Base-by-base conservation (phyloP, 2,888 invertebrate genomes). In the Dyspetes luteomarginatus region DNA sequence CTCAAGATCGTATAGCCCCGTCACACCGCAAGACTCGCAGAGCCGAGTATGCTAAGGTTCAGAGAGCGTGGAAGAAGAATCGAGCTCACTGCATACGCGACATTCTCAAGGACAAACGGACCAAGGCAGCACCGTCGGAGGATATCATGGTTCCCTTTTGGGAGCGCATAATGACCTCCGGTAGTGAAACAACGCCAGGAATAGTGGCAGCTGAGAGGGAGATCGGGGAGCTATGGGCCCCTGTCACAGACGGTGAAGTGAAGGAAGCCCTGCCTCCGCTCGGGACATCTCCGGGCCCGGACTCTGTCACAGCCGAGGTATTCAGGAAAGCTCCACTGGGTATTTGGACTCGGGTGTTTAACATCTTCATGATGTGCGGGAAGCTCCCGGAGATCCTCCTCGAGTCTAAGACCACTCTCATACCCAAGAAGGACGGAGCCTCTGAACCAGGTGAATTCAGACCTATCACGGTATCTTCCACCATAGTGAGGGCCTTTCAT, bases 391-490 rank as follows among this genome's bases (percentile, higher is more conserved):
- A 67, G 4, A 45, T 81, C 4, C 79, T 84, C 0, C 19, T 71
- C 3, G 75, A 65, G 4, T 74, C 82, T 0, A 73, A 30, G 12
- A 85, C 85, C 12, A 56, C 64, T 0, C 60, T 83, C 0, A 74
- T 84, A n/a, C 82, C 82, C 1, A 82, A 82, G 12, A 83, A 65
- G n/a, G 48, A 79, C 0, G 83, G 64, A 0, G 81, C 81, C 0
- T 5, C 60, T 2, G 60, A 79, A 30, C 82, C 83, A 0, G 79
- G 75, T 0, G 81, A 81, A 5, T 73, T 30, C 1, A 26, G 90
- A 0, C 90, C 90, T 0, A 85, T 91, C 0, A 91, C 89, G 1
- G 86, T 91, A 0, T 60, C 84, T 1, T 90, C 88, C 0, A 48
- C 91, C 2, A 52, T 91, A 0, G 85, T 86, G 28, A 67, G 89